Percentiles rank a stretch among this genome's conserved stretches.
Evolutionary conservation across 2,797 vertebrate genomes (phyloP).

Genomic region (Leucoraja ocellata): DNA sequence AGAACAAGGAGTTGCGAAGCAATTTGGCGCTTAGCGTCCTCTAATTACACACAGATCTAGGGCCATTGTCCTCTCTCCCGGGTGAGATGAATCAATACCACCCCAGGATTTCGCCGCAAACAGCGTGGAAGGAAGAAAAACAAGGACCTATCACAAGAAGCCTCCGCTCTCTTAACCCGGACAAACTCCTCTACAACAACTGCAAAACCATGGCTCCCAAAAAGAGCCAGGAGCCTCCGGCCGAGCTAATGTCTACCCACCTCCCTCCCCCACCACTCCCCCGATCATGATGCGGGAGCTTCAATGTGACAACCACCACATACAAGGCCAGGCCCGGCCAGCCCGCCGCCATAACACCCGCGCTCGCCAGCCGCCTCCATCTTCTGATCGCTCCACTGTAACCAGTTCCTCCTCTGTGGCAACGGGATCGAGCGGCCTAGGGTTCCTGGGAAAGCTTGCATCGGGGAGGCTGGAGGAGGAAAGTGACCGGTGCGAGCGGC

Average conservation of each 20-base stretch:
- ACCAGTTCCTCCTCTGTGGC: background rate
- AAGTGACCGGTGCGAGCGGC: background rate
- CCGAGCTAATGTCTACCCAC: background rate
- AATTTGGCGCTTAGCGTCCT: constrained; percentile 4
- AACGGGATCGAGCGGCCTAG: background rate
- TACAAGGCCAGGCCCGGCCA: background rate
- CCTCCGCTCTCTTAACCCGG: too few relatives aligned
- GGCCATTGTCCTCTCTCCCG: background rate
- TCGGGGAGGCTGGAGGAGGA: background rate
- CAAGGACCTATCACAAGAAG: background rate
- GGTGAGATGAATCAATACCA: background rate
- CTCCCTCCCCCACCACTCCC: background rate
- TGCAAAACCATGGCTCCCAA: background rate
- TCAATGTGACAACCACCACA: background rate
- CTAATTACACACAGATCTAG: background rate
- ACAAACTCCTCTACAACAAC: background rate
- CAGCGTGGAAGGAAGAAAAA: too few relatives aligned
- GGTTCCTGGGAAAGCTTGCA: background rate
- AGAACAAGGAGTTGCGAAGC: background rate
- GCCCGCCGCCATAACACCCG: constrained; percentile 17
- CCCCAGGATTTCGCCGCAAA: background rate
- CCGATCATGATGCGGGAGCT: background rate
- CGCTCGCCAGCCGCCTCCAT: constrained; percentile 22
- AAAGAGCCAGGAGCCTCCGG: background rate
- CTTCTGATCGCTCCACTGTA: background rate